A percentile compares a stretch with the other conserved stretches of the same genome.
Conservation (phyloP, 2,888 invertebrate genomes). For the Leptinotarsa rubiginosa region DNA sequence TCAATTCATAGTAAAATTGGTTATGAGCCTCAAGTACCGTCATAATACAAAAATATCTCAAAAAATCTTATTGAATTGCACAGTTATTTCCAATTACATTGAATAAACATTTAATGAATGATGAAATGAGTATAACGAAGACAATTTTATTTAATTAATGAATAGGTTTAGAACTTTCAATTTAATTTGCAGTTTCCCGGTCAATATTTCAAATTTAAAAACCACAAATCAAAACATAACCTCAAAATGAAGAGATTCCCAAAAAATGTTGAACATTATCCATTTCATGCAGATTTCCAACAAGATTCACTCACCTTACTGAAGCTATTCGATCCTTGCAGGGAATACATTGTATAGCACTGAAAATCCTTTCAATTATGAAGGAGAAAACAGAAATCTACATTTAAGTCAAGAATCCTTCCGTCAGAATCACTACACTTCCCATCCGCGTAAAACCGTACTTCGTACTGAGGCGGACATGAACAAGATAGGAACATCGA, state of each 20-base stretch:
- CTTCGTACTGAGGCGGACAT: conserved; percentile 31
- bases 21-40: too few relatives aligned
- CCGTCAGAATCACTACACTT: conserved; percentile 27
- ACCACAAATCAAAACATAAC: conserved; percentile 35
- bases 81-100: too few relatives aligned
- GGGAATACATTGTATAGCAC: conserved; percentile 51
- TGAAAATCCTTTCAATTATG: conserved; percentile 44
- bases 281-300: background rate
- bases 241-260: conserved; percentile 27
- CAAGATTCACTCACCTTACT: conserved; percentile 49
- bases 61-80: too few relatives aligned
- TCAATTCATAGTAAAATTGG: too few relatives aligned
- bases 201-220: background rate
- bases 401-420: conserved; percentile 29
- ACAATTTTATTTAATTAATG: too few relatives aligned
- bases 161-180: too few relatives aligned
- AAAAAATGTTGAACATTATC: conserved; percentile 26
- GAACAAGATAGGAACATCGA: conserved; percentile 29
- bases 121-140: too few relatives aligned
- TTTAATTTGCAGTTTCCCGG: too few relatives aligned
- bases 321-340: conserved; percentile 53
- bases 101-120: too few relatives aligned
- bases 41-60: too few relatives aligned
- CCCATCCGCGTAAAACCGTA: conserved; percentile 32
- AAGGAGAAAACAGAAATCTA: conserved; percentile 46